These are phyloP conservation scores for Betta splendens DNA, from an alignment of 2,797 vertebrate species.

Conservation along the genomic window DNA sequence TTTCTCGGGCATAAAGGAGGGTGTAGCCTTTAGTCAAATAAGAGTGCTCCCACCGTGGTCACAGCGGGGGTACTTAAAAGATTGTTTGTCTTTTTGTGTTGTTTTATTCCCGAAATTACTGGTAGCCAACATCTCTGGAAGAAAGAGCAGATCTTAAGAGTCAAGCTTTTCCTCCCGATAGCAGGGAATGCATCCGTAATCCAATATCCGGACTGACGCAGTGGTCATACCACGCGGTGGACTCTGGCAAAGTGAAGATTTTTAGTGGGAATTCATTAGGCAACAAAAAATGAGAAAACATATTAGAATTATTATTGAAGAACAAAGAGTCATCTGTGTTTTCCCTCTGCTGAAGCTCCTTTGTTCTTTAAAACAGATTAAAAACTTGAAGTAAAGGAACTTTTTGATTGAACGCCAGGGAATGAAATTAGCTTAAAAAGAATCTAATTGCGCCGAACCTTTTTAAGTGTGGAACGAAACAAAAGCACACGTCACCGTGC, in stretches of 20 bases:
- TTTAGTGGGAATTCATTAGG: slow-evolving; percentile 55
- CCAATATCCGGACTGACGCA: slow-evolving; percentile 72
- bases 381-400: too few relatives aligned
- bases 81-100: slow-evolving; percentile 84
- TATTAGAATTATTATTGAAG: slow-evolving; percentile 48
- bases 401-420: slow-evolving; percentile 40
- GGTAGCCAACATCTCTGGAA: slow-evolving; percentile 83
- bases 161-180: slow-evolving; percentile 79
- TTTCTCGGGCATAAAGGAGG: slow-evolving; percentile 83
- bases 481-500: slow-evolving; percentile 22
- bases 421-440: slow-evolving; percentile 29
- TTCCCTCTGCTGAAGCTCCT: slow-evolving; percentile 28
- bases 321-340: slow-evolving; percentile 51
- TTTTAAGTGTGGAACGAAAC: slow-evolving; percentile 43
- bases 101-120: slow-evolving; percentile 79
- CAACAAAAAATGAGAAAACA: slow-evolving; percentile 31
- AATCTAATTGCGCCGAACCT: slow-evolving; percentile 34
- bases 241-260: slow-evolving; percentile 65
- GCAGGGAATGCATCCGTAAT: slow-evolving; percentile 78
- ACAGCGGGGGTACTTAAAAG: slow-evolving; percentile 82
- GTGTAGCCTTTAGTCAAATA: slow-evolving; percentile 86
- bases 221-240: slow-evolving; percentile 63
- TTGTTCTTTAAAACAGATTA: slow-evolving; percentile 54
- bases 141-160: slow-evolving; percentile 82
- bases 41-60: slow-evolving; percentile 85